Conservation (phyloP, 1,140 invertebrate species). For the Sitodiplosis mosellana region DNA sequence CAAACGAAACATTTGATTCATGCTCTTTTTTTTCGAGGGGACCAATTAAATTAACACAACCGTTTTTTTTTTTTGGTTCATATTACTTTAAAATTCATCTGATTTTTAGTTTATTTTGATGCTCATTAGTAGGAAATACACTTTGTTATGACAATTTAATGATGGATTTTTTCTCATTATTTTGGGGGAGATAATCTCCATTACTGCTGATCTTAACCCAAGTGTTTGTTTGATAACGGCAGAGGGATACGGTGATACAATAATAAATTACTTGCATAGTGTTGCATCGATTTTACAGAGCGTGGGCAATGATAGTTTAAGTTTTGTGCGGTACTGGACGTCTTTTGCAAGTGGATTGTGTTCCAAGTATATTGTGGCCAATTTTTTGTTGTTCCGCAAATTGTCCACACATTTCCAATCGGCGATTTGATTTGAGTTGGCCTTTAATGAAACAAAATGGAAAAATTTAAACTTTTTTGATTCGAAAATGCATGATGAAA, state of each 20-base stretch:
- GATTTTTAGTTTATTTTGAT: background rate
- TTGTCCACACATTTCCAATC: conserved; percentile 73
- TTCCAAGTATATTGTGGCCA: conserved; percentile 86
- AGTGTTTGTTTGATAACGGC: no score
- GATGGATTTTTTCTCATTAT: no score
- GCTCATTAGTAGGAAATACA: background rate
- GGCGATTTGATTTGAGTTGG: conserved; percentile 80
- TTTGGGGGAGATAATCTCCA: background rate
- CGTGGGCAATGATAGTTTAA: conserved; percentile 72
- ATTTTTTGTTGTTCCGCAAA: conserved; percentile 49
- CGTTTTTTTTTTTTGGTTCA: background rate
- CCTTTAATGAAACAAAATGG: conserved; percentile 36
- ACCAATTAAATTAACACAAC: no score
- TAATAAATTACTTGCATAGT: conserved; percentile 56
- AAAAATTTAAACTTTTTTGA: no score
- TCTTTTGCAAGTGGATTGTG: conserved; percentile 76
- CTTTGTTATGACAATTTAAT: no score
- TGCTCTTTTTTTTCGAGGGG: no score
- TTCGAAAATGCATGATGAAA: no score
- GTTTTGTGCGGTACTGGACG: conserved; percentile 75
- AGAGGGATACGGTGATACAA: no score
- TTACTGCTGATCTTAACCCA: no score
- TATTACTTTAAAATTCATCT: background rate
- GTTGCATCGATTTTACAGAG: conserved; percentile 91
- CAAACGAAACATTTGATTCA: no score